These are phyloP conservation scores for Strigamia maritima DNA, from an alignment of 2,888 invertebrate genomes.

Conservation along the genomic window DNA sequence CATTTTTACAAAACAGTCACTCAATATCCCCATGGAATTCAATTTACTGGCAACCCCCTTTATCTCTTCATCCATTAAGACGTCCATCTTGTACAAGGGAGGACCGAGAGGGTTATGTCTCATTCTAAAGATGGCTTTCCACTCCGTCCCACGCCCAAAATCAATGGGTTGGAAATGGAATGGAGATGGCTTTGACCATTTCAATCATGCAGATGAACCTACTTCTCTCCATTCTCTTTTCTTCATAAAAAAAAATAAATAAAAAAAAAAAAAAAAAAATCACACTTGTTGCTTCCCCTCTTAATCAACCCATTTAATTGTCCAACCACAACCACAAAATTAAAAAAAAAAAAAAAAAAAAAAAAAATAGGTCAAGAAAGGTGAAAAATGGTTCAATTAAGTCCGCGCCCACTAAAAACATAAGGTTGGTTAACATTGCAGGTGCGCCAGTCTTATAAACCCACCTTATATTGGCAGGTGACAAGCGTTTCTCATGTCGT, in stretches of 20 bases:
- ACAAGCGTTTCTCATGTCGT: slow-evolving; percentile 10
- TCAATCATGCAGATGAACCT: slow-evolving; percentile 5
- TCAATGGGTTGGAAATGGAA: background rate
- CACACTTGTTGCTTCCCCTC: no score
- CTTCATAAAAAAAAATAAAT: background rate
- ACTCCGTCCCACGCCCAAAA: background rate
- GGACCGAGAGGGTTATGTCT: background rate
- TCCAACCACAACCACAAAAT: no score
- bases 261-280: no score
- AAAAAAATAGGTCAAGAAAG: no score
- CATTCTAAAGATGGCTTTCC: background rate
- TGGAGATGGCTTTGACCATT: slow-evolving; percentile 15
- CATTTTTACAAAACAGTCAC: background rate
- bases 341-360: no score
- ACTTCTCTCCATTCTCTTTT: background rate
- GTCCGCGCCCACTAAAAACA: no score
- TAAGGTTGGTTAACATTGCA: background rate
- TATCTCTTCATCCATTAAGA: background rate
- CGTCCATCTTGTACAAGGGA: background rate
- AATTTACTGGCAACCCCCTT: background rate
- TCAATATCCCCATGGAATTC: no score
- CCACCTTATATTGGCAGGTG: background rate
- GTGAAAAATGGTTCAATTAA: no score
- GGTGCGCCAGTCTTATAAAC: no score
- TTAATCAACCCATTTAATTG: no score